Evolutionary conservation across 2,888 invertebrate genomes (phyloP), one percentile per base, ranked within the genome.

Genomic region (Drosophila rubida): DNA sequence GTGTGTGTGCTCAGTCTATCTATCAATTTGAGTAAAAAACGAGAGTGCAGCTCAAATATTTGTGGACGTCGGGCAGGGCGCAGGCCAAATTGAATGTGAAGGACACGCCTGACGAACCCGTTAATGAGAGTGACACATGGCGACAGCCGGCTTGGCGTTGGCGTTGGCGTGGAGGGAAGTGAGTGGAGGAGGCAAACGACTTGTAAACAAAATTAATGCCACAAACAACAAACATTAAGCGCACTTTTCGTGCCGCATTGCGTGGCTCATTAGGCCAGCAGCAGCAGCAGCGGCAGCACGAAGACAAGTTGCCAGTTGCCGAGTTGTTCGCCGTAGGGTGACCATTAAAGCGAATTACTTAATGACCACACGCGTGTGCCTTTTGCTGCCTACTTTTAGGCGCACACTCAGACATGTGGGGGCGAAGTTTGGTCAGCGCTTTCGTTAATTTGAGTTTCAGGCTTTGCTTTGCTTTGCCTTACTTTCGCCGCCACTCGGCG

Each of bases 151-250:
- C 23, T 5, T 23, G 23, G n/a, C n/a, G n/a, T n/a, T n/a, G n/a
- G n/a, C n/a, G n/a, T n/a, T n/a, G 19, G 19, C 1, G 19, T 19
- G 9, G 27, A 27, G 9, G 4, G 32, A 32, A 32, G 32, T 32
- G 32, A 7, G 1, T 9, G 14, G 4, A 45, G 11, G 30, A 6
- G 27, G 8, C 73, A 80, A 82, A 87, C 82, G 77, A 87, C 86
- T 85, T 85, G 83, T 80, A 88, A 86, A 88, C 83, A 88, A 82
- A 84, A 85, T 82, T 82, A 86, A 84, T 84, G 69, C 88, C 80
- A 70, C 85, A 83, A 78, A 82, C 86, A 84, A 84, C 83, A 86
- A 84, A 69, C 80, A 85, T 84, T 84, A 78, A 72, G 71, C 80
- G 80, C 82, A 82, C 76, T 87, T 85, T 87, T 74, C 67, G 78